Percentiles rank a stretch among this genome's conserved stretches.
phyloP scores from a whole-genome alignment of 1,140 invertebrate genomes.

The Magallana gigas region DNA sequence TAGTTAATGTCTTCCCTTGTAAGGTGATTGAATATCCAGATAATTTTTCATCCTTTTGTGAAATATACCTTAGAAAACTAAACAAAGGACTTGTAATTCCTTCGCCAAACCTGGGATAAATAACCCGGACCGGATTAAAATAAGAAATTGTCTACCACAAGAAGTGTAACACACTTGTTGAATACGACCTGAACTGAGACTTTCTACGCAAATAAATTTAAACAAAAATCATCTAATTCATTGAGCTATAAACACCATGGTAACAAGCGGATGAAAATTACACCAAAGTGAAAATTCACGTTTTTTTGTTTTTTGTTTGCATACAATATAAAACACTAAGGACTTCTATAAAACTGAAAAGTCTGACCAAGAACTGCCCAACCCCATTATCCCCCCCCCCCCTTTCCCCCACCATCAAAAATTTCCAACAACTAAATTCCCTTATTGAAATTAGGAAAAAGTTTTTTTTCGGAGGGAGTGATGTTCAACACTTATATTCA shows the following conservation, averaged over 20 bases:
- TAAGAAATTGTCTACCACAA: neutral
- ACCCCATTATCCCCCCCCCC: too few species aligned
- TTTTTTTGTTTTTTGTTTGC: too few species aligned
- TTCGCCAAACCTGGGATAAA: slow-evolving; percentile 13
- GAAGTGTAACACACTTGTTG: neutral
- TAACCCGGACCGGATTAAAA: slow-evolving; percentile 18
- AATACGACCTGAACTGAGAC: neutral
- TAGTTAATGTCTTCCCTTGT: neutral
- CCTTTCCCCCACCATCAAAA: neutral
- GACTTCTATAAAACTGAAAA: neutral
- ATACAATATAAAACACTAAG: neutral
- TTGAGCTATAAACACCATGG: neutral
- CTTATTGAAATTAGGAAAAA: too few species aligned
- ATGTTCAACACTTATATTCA: too few species aligned
- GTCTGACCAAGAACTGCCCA: too few species aligned
- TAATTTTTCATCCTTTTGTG: slow-evolving; percentile 38
- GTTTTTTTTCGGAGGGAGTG: too few species aligned
- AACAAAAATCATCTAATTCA: neutral
- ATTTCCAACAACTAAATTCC: neutral
- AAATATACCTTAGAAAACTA: slow-evolving; percentile 29
- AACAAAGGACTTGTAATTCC: slow-evolving; percentile 20
- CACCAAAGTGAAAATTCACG: neutral
- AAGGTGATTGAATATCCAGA: slow-evolving; percentile 35
- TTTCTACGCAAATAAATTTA: neutral
- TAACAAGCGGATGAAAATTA: neutral